Evolutionary conservation across 92 coral and sea anemone species (phyloP).

Genomic region (Desmophyllum pertusum): DNA sequence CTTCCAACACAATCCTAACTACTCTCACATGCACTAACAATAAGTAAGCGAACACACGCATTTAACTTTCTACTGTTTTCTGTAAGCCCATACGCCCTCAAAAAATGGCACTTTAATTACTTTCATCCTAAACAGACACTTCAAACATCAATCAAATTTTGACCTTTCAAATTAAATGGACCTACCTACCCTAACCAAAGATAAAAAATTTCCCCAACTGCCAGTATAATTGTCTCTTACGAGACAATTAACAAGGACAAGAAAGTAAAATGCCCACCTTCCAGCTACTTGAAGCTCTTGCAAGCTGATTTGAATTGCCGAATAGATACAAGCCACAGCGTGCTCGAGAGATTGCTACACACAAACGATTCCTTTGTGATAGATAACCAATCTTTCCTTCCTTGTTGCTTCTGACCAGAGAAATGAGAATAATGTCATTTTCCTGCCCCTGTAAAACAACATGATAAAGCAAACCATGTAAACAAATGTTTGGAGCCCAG

Average conservation of each 20-base stretch:
- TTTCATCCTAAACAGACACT: too few relatives aligned
- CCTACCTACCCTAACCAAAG: too few relatives aligned
- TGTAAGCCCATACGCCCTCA: too few relatives aligned
- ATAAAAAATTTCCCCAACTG: too few relatives aligned
- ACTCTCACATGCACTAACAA: too few relatives aligned
- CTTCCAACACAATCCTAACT: too few relatives aligned
- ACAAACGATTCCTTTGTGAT: slow-evolving; percentile 64
- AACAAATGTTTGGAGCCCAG: background rate
- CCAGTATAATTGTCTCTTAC: too few relatives aligned
- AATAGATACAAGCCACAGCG: slow-evolving; percentile 80
- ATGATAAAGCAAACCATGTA: background rate
- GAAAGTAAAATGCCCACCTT: slow-evolving; percentile 30
- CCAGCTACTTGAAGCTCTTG: slow-evolving; percentile 47
- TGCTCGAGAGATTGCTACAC: slow-evolving; percentile 90
- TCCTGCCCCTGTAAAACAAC: slow-evolving; percentile 67
- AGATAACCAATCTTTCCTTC: slow-evolving; percentile 71
- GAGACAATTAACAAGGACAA: background rate
- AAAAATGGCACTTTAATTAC: too few relatives aligned
- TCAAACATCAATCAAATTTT: too few relatives aligned
- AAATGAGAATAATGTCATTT: slow-evolving; percentile 74
- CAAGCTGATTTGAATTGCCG: slow-evolving; percentile 51
- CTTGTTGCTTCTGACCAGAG: slow-evolving; percentile 68
- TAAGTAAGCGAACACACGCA: too few relatives aligned
- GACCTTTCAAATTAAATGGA: too few relatives aligned
- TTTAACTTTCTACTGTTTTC: too few relatives aligned